These are phyloP conservation scores for Dicerorhinus sumatrensis DNA, from an alignment of 2,113 vertebrate species.

Conservation along the genomic window DNA sequence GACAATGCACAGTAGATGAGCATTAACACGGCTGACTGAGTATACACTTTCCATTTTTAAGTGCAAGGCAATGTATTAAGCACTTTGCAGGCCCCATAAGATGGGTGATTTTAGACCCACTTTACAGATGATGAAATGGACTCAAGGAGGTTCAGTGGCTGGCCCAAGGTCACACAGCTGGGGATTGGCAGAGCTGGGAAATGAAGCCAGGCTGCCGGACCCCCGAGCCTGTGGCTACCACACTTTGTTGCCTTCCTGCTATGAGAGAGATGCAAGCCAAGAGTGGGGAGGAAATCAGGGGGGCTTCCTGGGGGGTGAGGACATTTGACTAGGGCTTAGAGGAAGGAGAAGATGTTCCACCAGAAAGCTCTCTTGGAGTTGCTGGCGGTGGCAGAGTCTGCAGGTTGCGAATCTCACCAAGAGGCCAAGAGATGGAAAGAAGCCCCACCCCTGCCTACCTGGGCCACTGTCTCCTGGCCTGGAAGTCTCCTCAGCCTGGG, in stretches of 20 bases:
- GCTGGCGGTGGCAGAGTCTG: background rate
- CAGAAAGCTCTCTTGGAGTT: background rate
- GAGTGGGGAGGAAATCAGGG: background rate
- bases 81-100: background rate
- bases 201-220: background rate
- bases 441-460: background rate
- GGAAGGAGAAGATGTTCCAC: background rate
- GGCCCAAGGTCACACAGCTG: background rate
- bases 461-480: background rate
- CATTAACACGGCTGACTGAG: background rate
- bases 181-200: background rate
- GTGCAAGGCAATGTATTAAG: background rate
- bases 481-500: background rate
- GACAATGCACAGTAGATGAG: background rate
- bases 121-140: slow-evolving; percentile 10
- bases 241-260: background rate
- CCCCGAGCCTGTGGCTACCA: background rate
- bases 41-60: background rate
- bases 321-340: background rate
- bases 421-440: background rate
- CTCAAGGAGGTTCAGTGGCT: background rate
- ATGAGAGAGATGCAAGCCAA: background rate
- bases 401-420: background rate
- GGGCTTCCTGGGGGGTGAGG: background rate
- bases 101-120: background rate